phyloP scores from a whole-genome alignment of 1,140 invertebrate species.

The Anastrepha obliqua region DNA sequence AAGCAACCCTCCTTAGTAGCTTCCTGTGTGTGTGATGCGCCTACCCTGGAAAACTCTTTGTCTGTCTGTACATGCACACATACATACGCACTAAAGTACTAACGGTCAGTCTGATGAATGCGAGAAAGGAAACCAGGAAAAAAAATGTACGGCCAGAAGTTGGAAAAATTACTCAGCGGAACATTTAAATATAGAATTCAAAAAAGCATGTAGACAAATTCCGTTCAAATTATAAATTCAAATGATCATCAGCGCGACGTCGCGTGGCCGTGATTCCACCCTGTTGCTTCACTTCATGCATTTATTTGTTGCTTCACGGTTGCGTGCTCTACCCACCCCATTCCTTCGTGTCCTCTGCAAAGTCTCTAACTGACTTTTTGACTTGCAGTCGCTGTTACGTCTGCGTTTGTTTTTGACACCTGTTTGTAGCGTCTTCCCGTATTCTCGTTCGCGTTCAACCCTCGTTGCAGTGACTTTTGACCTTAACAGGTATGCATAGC shows the following conservation, averaged over 20 bases:
- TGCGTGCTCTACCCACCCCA: slow-evolving; percentile 10
- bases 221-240: slow-evolving; percentile 36
- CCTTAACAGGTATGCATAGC: neutral
- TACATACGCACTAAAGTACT: neutral
- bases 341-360: neutral
- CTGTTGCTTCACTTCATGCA: slow-evolving; percentile 6
- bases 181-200: neutral
- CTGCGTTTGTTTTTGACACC: slow-evolving; percentile 31
- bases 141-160: neutral
- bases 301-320: slow-evolving; percentile 20
- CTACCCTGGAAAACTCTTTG: neutral
- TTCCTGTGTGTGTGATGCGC: slow-evolving; percentile 12
- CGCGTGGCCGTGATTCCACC: slow-evolving; percentile 43
- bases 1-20: slow-evolving; percentile 40
- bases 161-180: neutral
- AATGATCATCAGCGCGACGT: neutral
- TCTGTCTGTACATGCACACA: neutral
- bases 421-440: neutral
- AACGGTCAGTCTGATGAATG: neutral
- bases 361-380: neutral
- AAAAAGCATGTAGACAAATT: neutral
- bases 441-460: neutral
- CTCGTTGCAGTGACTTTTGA: neutral
- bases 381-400: neutral
- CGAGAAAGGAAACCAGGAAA: neutral